Base-by-base conservation (phyloP, 2,888 invertebrate genomes). In the Trissolcus brochymenae region DNA sequence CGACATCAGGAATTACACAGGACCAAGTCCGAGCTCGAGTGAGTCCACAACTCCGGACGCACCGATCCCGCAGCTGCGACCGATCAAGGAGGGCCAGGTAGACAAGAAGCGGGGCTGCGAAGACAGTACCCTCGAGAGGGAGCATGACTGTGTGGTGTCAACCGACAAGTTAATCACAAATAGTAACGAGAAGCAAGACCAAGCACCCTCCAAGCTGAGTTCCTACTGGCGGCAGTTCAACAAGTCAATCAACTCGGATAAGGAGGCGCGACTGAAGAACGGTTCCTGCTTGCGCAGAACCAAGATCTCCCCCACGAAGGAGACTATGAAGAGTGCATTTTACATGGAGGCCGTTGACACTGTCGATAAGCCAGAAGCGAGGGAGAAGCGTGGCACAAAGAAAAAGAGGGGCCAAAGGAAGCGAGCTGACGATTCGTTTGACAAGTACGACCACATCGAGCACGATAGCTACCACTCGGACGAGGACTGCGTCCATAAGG, bases 1-100 rank as follows among this genome's bases (percentile, higher is more conserved):
- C 59, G 96, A 96, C 87, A 94, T 96, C 77, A 91, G 92, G 82
- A 93, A 94, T 86, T 96, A 94, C 87, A 90, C 90, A 72, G 92
- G 91, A 64, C 87, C 90, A 29, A 91, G 92, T 85, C 91, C 92
- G 0, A 91, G 91, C 79, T 91, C 91, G 16, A 92, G 92, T 13
- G 93, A 92, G 56, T 92, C 91, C 60, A 92, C 90, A 67, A 92
- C 92, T 19, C 92, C 92, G 7, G 92, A 91, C 82, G 90, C 91
- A 6, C 85, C 91, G n/a, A 89, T 90, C 1, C 91, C 91, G 0
- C 90, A 91, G 29, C 84, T 92, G 25, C 90, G 90, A 75, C 91
- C 91, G 0, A 92, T 92, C n/a, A 89, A 88, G 41, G 92, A 92
- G 82, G 91, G 91, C 2, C 90, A 90, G 80, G 84, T 89, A 56